Percentiles rank a stretch among this genome's conserved stretches.
Evolutionary conservation across 2,888 invertebrate species (phyloP).

Genomic region (Coleophora flavipennella): DNA sequence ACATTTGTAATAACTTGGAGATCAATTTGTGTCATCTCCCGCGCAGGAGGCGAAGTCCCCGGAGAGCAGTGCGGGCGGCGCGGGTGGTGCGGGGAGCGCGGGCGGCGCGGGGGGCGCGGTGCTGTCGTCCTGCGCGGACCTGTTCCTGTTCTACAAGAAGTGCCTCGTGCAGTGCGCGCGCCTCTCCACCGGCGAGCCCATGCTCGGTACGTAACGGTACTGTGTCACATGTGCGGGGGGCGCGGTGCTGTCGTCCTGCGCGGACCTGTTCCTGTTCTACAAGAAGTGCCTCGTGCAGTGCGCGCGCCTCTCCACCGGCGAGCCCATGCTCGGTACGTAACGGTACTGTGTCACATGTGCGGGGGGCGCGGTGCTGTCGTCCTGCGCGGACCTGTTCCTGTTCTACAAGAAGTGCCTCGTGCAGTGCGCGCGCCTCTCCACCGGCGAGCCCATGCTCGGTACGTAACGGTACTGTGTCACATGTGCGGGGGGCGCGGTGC

Average conservation of each 20-base stretch:
- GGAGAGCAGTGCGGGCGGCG: background rate
- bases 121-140: constrained; percentile 92
- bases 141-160: constrained; percentile 98
- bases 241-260: constrained; percentile 89
- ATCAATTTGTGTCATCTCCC: background rate
- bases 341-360: constrained; percentile 26
- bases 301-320: constrained; percentile 90
- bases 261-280: constrained; percentile 96
- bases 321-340: constrained; percentile 67
- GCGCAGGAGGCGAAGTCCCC: constrained; percentile 34
- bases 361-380: constrained; percentile 81
- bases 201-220: constrained; percentile 10
- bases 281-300: constrained; percentile 99
- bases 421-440: constrained; percentile 94
- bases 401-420: constrained; percentile 98
- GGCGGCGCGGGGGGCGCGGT: constrained; percentile 70
- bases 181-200: constrained; percentile 89
- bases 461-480: background rate
- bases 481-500: constrained; percentile 75
- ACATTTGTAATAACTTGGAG: background rate
- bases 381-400: constrained; percentile 96
- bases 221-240: constrained; percentile 49
- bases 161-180: constrained; percentile 97
- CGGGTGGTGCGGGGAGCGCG: background rate
- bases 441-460: constrained; percentile 79